Percentiles rank a stretch among this genome's conserved stretches.
Conservation (phyloP, 1,140 invertebrate species). For the Zaprionus lachaisei region DNA sequence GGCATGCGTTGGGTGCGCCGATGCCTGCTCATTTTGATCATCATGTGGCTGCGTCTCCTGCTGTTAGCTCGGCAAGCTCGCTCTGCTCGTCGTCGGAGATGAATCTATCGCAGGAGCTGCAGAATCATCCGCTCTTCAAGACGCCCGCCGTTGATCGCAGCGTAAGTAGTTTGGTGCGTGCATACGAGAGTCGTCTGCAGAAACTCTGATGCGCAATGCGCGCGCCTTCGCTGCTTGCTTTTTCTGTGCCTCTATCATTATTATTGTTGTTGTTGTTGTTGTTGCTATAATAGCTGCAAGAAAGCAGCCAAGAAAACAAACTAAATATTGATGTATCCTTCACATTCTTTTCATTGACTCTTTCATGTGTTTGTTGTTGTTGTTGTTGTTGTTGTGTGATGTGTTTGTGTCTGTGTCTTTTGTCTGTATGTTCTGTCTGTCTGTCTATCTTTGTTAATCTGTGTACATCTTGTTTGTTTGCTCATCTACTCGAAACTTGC, state of each 20-base stretch:
- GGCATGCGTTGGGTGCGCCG: conserved; percentile 59
- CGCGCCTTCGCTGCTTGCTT: conserved; percentile 27
- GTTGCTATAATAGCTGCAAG: conserved; percentile 5
- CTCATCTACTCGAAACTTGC: conserved; percentile 55
- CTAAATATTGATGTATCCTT: conserved; percentile 60
- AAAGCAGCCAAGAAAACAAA: conserved; percentile 4
- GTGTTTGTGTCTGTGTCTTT: conserved; percentile 47
- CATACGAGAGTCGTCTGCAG: conserved; percentile 59
- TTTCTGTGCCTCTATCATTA: conserved; percentile 18
- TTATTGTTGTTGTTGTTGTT: conserved; percentile 45
- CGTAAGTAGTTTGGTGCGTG: conserved; percentile 78
- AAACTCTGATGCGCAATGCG: conserved; percentile 14
- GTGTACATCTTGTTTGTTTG: conserved; percentile 47
- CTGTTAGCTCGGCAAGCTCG: conserved; percentile 82
- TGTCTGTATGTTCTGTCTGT: conserved; percentile 44
- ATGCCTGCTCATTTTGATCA: conserved; percentile 67
- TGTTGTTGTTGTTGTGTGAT: conserved; percentile 47
- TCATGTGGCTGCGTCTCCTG: conserved; percentile 80
- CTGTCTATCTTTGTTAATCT: conserved; percentile 44
- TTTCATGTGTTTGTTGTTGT: conserved; percentile 70
- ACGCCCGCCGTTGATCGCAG: conserved; percentile 81
- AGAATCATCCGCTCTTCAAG: conserved; percentile 84
- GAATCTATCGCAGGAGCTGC: conserved; percentile 84
- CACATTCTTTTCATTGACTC: conserved; percentile 53
- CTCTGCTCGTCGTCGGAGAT: conserved; percentile 82